phyloP scores from a whole-genome alignment of 2,797 vertebrate species.

The Alfaro cultratus region DNA sequence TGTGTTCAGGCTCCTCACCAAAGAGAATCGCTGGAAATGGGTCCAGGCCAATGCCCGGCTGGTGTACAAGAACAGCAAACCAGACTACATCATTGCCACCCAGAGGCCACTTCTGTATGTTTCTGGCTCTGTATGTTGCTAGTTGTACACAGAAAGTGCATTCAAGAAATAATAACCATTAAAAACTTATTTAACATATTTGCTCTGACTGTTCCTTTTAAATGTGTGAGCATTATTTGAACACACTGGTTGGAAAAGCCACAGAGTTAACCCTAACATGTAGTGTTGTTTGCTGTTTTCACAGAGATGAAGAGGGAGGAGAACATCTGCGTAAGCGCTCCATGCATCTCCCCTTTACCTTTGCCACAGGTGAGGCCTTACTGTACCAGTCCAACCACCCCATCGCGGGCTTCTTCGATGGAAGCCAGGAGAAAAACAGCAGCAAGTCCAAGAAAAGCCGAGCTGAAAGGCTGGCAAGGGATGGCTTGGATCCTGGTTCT shows the following conservation, averaged over 20 bases:
- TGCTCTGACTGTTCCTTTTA: not conserved
- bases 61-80: slow-evolving; percentile 83
- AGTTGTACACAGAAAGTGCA: not conserved
- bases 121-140: not conserved
- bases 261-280: not conserved
- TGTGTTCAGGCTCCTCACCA: slow-evolving; percentile 87
- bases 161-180: not conserved
- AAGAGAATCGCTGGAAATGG: slow-evolving; percentile 85
- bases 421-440: slow-evolving; percentile 66
- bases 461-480: slow-evolving; percentile 61
- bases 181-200: not conserved
- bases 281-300: slow-evolving; percentile 11
- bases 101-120: slow-evolving; percentile 85
- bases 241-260: not conserved
- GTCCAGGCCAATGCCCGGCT: slow-evolving; percentile 85
- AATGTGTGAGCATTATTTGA: not conserved
- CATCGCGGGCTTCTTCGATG: slow-evolving; percentile 67
- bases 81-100: slow-evolving; percentile 85
- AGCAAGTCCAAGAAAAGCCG: slow-evolving; percentile 75
- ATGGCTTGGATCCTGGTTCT: slow-evolving; percentile 72
- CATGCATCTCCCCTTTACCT: slow-evolving; percentile 85
- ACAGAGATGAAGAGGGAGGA: slow-evolving; percentile 86
- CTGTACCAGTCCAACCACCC: slow-evolving; percentile 83
- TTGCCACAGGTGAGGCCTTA: slow-evolving; percentile 84
- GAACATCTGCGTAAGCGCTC: slow-evolving; percentile 84